These are phyloP conservation scores for Drosophila anomalipes DNA, from an alignment of 2,888 invertebrate genomes.

Conservation along the genomic window DNA sequence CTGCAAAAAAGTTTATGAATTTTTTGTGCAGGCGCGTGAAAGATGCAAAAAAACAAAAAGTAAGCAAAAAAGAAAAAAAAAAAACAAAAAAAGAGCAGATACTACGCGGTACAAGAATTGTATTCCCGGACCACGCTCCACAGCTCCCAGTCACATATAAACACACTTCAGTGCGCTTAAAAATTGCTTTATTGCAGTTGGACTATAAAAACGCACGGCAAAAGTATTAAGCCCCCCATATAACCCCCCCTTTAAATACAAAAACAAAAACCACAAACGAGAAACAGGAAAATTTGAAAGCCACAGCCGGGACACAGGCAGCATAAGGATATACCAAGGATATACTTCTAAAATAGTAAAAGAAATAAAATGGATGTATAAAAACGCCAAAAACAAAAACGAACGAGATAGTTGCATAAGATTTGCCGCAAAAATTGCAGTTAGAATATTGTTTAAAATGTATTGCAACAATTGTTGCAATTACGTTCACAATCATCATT, in stretches of 20 bases:
- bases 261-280: conserved; percentile 53
- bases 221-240: conserved; percentile 51
- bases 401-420: conserved; percentile 42
- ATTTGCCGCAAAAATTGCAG: conserved; percentile 56
- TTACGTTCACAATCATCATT: conserved; percentile 64
- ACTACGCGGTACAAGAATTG: conserved; percentile 58
- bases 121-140: conserved; percentile 41
- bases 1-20: conserved; percentile 74
- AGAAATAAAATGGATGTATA: conserved; percentile 19
- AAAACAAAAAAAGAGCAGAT: conserved; percentile 54
- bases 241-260: conserved; percentile 17
- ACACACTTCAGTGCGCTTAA: conserved; percentile 81
- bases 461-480: conserved; percentile 61
- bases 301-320: conserved; percentile 66
- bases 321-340: conserved; percentile 73
- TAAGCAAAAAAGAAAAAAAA: conserved; percentile 13
- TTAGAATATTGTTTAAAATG: conserved; percentile 57
- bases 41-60: conserved; percentile 71
- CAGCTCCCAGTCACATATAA: conserved; percentile 75
- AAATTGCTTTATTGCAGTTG: conserved; percentile 81
- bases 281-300: conserved; percentile 79
- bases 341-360: conserved; percentile 61
- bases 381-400: conserved; percentile 16
- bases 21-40: conserved; percentile 82
- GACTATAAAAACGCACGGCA: conserved; percentile 81